Evolutionary conservation across 1,140 invertebrate genomes (phyloP).

Genomic region (Papilio aristodemus): DNA sequence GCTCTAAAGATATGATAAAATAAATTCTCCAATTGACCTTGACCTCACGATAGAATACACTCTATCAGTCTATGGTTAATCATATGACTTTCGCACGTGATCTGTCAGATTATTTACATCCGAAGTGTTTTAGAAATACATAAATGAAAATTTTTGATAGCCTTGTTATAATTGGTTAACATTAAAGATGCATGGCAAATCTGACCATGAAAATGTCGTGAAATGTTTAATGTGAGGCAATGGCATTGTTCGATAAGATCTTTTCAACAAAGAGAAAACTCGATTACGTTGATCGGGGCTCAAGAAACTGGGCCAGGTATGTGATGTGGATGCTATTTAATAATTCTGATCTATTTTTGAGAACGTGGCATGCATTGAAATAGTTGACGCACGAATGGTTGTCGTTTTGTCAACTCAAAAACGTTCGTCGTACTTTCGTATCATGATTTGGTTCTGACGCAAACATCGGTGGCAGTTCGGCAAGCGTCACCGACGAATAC

Average conservation of each 20-base stretch:
- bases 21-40: conserved; percentile 46
- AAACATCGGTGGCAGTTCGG: conserved; percentile 50
- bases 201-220: conserved; percentile 48
- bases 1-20: background rate
- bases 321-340: conserved; percentile 55
- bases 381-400: conserved; percentile 54
- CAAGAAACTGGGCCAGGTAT: conserved; percentile 71
- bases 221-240: conserved; percentile 61
- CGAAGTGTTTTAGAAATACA: conserved; percentile 50
- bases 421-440: conserved; percentile 27
- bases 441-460: conserved; percentile 49
- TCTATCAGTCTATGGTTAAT: conserved; percentile 64
- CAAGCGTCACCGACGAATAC: conserved; percentile 44
- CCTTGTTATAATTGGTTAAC: conserved; percentile 35
- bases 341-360: conserved; percentile 58
- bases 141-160: conserved; percentile 42
- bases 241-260: conserved; percentile 75
- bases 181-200: conserved; percentile 50
- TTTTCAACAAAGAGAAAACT: conserved; percentile 75
- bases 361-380: conserved; percentile 43
- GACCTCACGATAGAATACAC: conserved; percentile 52
- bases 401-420: conserved; percentile 17
- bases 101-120: conserved; percentile 65
- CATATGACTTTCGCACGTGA: conserved; percentile 76
- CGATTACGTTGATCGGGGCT: conserved; percentile 62